Evolutionary conservation across 2,113 vertebrate species (phyloP).

Genomic region (Thryonomys swinderianus): DNA sequence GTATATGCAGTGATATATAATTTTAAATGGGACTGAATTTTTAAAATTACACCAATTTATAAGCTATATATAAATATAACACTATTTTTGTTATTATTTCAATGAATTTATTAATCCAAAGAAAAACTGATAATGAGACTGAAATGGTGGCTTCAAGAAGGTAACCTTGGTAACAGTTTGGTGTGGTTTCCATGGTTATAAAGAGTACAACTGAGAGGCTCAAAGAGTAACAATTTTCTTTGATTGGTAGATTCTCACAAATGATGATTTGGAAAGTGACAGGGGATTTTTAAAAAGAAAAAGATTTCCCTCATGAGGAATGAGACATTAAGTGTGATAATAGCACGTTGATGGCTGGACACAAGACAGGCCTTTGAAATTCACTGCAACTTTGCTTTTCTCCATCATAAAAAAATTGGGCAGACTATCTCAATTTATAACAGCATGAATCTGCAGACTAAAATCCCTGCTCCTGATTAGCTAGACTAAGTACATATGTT

Average conservation of each 20-base stretch:
- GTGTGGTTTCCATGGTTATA: slow-evolving; percentile 78
- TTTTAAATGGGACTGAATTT: background rate
- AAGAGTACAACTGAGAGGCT: slow-evolving; percentile 62
- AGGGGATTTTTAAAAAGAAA: slow-evolving; percentile 62
- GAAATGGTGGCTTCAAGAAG: slow-evolving; percentile 49
- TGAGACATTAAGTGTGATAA: slow-evolving; percentile 68
- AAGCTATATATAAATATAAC: background rate
- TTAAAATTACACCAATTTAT: background rate
- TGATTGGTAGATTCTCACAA: slow-evolving; percentile 78
- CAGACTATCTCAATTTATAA: slow-evolving; percentile 59
- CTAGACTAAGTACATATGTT: background rate
- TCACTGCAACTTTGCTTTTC: slow-evolving; percentile 60
- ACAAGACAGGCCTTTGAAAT: slow-evolving; percentile 70
- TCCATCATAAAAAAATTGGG: slow-evolving; percentile 48
- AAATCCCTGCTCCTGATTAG: slow-evolving; percentile 47
- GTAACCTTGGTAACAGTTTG: slow-evolving; percentile 77
- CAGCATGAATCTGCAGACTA: slow-evolving; percentile 29
- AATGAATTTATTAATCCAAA: slow-evolving; percentile 50
- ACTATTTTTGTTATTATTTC: slow-evolving; percentile 43
- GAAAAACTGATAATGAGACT: slow-evolving; percentile 63
- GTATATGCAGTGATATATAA: background rate
- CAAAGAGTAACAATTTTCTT: slow-evolving; percentile 75
- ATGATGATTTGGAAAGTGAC: slow-evolving; percentile 74
- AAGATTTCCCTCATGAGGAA: slow-evolving; percentile 50
- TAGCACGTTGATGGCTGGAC: slow-evolving; percentile 52